Conservation (phyloP, 2,113 vertebrate genomes). For the Deroptyus accipitrinus region DNA sequence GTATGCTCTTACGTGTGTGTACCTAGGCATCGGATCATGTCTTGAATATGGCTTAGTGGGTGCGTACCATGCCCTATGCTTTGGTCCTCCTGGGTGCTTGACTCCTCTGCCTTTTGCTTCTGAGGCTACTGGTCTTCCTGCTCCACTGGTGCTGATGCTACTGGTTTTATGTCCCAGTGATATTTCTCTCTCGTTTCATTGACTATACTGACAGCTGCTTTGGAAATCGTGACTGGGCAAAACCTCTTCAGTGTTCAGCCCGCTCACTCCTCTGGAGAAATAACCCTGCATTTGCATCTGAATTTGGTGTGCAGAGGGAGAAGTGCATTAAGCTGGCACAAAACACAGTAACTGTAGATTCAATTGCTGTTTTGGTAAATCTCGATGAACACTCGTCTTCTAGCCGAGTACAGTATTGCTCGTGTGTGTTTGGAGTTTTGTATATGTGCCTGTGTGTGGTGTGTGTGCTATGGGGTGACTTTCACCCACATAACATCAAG, state of each 20-base stretch:
- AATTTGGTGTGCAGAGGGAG: neutral
- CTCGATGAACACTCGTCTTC: neutral
- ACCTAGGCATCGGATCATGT: neutral
- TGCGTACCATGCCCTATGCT: neutral
- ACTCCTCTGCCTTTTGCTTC: neutral
- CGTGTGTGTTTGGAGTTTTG: accelerated
- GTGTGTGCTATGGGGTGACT: neutral
- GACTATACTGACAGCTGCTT: neutral
- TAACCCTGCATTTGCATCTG: neutral
- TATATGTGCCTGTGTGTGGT: neutral
- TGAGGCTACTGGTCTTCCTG: neutral
- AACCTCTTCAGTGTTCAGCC: neutral
- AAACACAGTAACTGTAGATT: neutral
- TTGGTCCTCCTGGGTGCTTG: neutral
- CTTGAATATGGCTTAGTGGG: neutral
- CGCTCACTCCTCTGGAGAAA: neutral
- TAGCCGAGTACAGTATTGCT: neutral
- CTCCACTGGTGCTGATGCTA: accelerated
- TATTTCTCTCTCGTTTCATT: neutral
- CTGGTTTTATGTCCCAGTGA: neutral
- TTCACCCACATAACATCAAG: neutral
- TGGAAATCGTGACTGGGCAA: neutral
- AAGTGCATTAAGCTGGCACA: neutral
- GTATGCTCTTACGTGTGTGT: accelerated
- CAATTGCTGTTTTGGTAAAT: neutral